Evolutionary conservation across 2,113 vertebrate species (phyloP).

Genomic region (Toxostoma redivivum): DNA sequence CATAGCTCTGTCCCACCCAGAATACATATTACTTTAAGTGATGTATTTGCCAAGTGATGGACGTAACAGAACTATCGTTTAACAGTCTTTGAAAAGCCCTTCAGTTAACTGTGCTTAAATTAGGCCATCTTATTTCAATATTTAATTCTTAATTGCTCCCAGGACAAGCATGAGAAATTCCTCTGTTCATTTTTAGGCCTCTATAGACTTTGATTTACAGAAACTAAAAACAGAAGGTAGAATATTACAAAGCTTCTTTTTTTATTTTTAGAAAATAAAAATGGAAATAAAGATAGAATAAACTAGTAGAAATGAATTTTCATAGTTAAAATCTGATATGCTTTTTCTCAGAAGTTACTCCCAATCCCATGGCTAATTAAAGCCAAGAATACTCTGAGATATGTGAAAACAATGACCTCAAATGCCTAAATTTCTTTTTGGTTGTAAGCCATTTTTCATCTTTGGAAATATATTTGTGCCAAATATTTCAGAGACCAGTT

Average conservation of each 20-base stretch:
- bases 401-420: not conserved
- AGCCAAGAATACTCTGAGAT: not conserved
- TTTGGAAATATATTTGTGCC: not conserved
- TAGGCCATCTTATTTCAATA: not conserved
- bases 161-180: not conserved
- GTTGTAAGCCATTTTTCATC: not conserved
- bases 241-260: not conserved
- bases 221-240: not conserved
- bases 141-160: not conserved
- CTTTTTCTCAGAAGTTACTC: not conserved
- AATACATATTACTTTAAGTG: not conserved
- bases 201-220: not conserved
- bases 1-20: not conserved
- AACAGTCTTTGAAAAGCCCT: not conserved
- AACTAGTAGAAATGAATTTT: not conserved
- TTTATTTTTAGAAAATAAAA: not conserved
- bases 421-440: not conserved
- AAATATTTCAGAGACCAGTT: constrained; percentile 18
- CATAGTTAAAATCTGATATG: not conserved
- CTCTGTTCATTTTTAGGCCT: not conserved
- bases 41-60: not conserved
- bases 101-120: not conserved
- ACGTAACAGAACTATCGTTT: not conserved
- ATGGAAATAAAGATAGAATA: not conserved
- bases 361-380: not conserved